These are phyloP conservation scores for Drosophila setosimentum DNA, from an alignment of 2,888 invertebrate genomes.

Conservation along the genomic window DNA sequence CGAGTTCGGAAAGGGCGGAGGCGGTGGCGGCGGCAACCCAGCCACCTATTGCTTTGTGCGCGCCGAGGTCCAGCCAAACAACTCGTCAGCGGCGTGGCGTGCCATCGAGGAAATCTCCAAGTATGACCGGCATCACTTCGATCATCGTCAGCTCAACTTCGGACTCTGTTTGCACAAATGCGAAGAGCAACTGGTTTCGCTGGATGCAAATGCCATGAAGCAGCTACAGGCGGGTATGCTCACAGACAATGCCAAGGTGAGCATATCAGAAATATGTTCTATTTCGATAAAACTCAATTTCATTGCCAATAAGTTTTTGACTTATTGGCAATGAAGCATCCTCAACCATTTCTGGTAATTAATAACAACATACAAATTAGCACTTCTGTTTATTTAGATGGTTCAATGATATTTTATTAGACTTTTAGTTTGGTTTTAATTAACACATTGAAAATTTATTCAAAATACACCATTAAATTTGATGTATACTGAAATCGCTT, in stretches of 20 bases:
- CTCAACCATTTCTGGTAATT: not conserved
- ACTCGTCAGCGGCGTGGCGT: constrained; percentile 68
- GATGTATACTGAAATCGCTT: not conserved
- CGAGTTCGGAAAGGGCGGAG: constrained; percentile 48
- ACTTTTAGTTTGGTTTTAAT: constrained; percentile 14
- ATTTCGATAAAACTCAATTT: not conserved
- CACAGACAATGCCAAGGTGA: constrained; percentile 78
- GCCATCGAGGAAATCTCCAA: constrained; percentile 76
- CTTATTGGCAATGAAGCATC: constrained; percentile 12
- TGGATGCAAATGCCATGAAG: constrained; percentile 45
- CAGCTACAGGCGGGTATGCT: constrained; percentile 68
- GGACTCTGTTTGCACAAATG: constrained; percentile 79
- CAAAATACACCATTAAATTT: not conserved
- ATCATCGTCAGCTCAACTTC: constrained; percentile 80
- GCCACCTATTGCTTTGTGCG: constrained; percentile 82
- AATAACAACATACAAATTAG: constrained; percentile 9
- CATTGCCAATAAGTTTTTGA: not conserved
- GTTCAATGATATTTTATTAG: constrained; percentile 34
- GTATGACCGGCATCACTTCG: constrained; percentile 80
- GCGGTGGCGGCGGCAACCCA: constrained; percentile 7
- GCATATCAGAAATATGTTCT: not conserved
- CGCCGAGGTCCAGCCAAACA: constrained; percentile 76
- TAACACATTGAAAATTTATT: constrained; percentile 42
- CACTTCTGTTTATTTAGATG: constrained; percentile 4
- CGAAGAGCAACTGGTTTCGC: constrained; percentile 54